Conservation (phyloP, 2,113 vertebrate genomes). For the Pterophyllum scalare region DNA sequence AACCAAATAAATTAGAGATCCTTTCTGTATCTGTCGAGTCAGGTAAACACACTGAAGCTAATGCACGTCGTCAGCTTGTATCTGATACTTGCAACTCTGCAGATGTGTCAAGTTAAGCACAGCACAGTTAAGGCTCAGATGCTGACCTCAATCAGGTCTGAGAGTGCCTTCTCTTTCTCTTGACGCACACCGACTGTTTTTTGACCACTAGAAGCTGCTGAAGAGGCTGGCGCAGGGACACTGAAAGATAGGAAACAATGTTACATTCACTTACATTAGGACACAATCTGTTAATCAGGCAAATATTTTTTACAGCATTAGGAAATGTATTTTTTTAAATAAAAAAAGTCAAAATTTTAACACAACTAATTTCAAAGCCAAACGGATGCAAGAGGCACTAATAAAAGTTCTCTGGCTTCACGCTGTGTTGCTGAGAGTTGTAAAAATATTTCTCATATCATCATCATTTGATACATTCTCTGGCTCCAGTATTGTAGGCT, state of each 20-base stretch:
- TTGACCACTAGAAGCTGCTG: slow-evolving; percentile 57
- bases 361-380: neutral
- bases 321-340: neutral
- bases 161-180: slow-evolving; percentile 50
- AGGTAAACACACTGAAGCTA: slow-evolving; percentile 15
- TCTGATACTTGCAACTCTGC: slow-evolving; percentile 54
- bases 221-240: slow-evolving; percentile 61
- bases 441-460: slow-evolving; percentile 32
- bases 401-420: neutral
- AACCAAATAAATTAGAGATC: slow-evolving; percentile 24
- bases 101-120: slow-evolving; percentile 44
- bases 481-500: slow-evolving; percentile 17
- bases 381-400: neutral
- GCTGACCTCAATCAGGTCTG: slow-evolving; percentile 67
- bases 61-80: slow-evolving; percentile 44
- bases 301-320: neutral
- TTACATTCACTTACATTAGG: neutral
- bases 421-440: slow-evolving; percentile 40
- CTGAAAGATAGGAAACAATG: slow-evolving; percentile 34
- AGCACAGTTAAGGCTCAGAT: slow-evolving; percentile 3
- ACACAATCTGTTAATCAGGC: neutral
- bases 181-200: slow-evolving; percentile 68
- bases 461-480: slow-evolving; percentile 43
- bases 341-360: neutral
- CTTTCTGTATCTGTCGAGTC: slow-evolving; percentile 9